Percentiles rank a stretch among this genome's conserved stretches.
Conservation (phyloP, 2,797 vertebrate species). For the Pipistrellus kuhlii region DNA sequence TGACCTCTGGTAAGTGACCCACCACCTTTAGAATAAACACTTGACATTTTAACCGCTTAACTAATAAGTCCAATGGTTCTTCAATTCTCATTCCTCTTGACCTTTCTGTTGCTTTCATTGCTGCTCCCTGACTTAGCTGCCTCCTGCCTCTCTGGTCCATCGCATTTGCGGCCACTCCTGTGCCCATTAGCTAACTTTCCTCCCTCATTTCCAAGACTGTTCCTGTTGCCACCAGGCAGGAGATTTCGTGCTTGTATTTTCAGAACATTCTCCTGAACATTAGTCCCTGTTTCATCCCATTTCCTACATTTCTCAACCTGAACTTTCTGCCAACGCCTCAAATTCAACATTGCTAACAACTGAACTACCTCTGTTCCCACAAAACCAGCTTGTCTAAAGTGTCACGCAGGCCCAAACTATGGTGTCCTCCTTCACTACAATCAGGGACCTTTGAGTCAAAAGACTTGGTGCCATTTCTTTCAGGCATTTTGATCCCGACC, state of each 20-base stretch:
- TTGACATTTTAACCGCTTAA: slow-evolving; percentile 9
- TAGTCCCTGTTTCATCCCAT: background rate
- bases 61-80: background rate
- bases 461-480: background rate
- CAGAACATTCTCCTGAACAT: background rate
- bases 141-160: background rate
- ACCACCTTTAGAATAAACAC: background rate
- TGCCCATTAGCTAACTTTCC: background rate
- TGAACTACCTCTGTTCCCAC: background rate
- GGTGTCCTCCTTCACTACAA: background rate
- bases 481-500: background rate
- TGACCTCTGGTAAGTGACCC: slow-evolving; percentile 31
- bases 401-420: background rate
- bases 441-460: background rate
- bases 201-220: background rate
- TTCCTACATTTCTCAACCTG: background rate
- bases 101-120: background rate
- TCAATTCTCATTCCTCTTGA: background rate
- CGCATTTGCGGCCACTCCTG: background rate
- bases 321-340: background rate
- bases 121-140: background rate
- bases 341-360: background rate
- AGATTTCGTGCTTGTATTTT: background rate
- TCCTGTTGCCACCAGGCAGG: background rate
- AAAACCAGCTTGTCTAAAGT: background rate